Evolutionary conservation across 2,888 invertebrate genomes (phyloP), one percentile per base, ranked within the genome.

Genomic region (Amphipoea lucens): DNA sequence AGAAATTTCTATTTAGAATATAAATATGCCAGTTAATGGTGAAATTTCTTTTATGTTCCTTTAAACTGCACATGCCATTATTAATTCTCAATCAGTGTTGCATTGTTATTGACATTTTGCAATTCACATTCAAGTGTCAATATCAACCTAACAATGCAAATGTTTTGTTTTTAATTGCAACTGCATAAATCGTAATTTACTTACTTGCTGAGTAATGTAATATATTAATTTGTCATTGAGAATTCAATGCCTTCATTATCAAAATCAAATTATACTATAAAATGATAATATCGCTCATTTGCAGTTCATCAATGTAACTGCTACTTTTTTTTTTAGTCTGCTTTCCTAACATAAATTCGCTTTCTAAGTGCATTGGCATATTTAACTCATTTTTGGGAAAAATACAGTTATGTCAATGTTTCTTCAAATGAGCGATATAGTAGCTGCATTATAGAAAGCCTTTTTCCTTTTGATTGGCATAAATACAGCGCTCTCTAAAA

Each of bases 1-100:
- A 74, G 14, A 60, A 40, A 54, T 54, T 51, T 80, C 45, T 80
- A 69, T 82, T 74, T 65, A 62, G 6, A 78, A 36, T 60, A n/a
- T 48, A 29, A 36, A 36, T 40, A 40, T 23, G 9, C 57, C 66
- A 57, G 23, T 57, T 63, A 57, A 68, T 36, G 74, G 54, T 83
- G 29, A 65, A 17, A 17, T 73, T 62, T 66, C 42, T n/a, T 29
- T 70, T 71, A 57, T 23, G 17, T 60, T 54, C 6, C 5, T 75
- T 3, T 54, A 4, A 42, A 20, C 45, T 57, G 42, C 60, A 62
- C 29, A 40, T 65, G 29, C 72, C 73, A 65, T 48, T 17, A 65
- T 48, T 17, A 60, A 71, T 81, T 51, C 4, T 12, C 65, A 54
- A 48, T 54, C 29, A 36, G 23, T 48, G 7, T 65, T 76, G 14